Evolutionary conservation across 2,797 vertebrate species (phyloP).

Genomic region (Halcyon chelicuti): DNA sequence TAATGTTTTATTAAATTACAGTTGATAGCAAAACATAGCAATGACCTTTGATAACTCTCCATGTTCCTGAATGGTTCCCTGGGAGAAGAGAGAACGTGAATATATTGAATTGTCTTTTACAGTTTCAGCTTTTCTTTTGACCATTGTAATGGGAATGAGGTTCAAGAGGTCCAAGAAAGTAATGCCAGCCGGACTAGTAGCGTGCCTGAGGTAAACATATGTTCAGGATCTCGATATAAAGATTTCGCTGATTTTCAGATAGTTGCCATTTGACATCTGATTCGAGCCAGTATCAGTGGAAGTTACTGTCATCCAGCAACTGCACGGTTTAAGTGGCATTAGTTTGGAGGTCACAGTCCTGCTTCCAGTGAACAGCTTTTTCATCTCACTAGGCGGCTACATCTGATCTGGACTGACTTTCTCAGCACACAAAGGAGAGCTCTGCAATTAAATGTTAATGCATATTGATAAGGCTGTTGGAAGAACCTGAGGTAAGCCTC

Average conservation of each 20-base stretch:
- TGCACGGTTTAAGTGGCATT: not conserved
- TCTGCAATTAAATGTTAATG: not conserved
- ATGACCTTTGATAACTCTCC: not conserved
- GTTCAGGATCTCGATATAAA: not conserved
- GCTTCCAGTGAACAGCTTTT: not conserved
- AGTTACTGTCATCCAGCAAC: not conserved
- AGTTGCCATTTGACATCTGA: not conserved
- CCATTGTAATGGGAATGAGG: conserved; percentile 90
- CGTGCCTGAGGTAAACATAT: conserved; percentile 87
- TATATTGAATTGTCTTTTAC: conserved; percentile 45
- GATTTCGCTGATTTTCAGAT: not conserved
- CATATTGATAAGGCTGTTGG: not conserved
- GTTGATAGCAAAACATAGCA: not conserved
- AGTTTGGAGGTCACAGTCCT: not conserved
- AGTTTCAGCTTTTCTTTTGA: conserved; percentile 87
- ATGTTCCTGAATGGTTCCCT: not conserved
- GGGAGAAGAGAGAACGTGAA: not conserved
- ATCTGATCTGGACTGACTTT: not conserved
- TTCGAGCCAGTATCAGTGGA: not conserved
- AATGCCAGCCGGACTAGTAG: conserved; percentile 89
- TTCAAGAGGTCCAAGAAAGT: conserved; percentile 92
- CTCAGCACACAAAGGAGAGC: not conserved
- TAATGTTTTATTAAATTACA: not conserved
- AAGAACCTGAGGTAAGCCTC: not conserved
- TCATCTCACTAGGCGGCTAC: not conserved